phyloP scores from a whole-genome alignment of 2,797 vertebrate genomes.

The Xyrichtys novacula region DNA sequence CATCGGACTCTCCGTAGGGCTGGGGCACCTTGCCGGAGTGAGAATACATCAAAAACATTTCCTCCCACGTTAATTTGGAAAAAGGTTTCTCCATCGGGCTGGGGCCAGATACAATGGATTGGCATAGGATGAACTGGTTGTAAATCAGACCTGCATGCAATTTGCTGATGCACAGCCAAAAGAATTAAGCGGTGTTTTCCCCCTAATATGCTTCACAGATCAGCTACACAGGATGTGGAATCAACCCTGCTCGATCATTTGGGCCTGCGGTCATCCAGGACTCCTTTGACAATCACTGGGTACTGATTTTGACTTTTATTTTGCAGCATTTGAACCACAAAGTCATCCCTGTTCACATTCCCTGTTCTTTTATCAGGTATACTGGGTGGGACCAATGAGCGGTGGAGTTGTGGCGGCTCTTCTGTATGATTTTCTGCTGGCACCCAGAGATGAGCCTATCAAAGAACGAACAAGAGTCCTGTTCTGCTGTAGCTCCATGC shows the following conservation, averaged over 20 bases:
- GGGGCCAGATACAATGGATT: slow-evolving; percentile 48
- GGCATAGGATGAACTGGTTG: slow-evolving; percentile 12
- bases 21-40: slow-evolving; percentile 88
- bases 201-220: slow-evolving; percentile 80
- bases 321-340: background rate
- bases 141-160: slow-evolving; percentile 31
- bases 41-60: slow-evolving; percentile 62
- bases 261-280: slow-evolving; percentile 83
- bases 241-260: slow-evolving; percentile 91
- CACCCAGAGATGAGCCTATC: slow-evolving; percentile 27
- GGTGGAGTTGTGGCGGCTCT: slow-evolving; percentile 83
- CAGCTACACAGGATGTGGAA: slow-evolving; percentile 89
- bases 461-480: slow-evolving; percentile 16
- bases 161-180: slow-evolving; percentile 38
- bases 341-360: slow-evolving; percentile 2
- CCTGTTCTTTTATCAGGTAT: slow-evolving; percentile 79
- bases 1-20: slow-evolving; percentile 86
- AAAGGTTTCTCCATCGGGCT: slow-evolving; percentile 35
- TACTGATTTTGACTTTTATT: slow-evolving; percentile 8
- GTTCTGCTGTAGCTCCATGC: slow-evolving; percentile 11
- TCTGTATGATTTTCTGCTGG: slow-evolving; percentile 87
- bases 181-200: slow-evolving; percentile 39
- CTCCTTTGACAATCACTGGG: slow-evolving; percentile 87
- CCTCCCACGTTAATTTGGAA: slow-evolving; percentile 29
- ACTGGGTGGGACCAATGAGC: slow-evolving; percentile 88